Evolutionary conservation across 92 coral and sea anemone genomes (phyloP).

Genomic region (Porites divaricata): DNA sequence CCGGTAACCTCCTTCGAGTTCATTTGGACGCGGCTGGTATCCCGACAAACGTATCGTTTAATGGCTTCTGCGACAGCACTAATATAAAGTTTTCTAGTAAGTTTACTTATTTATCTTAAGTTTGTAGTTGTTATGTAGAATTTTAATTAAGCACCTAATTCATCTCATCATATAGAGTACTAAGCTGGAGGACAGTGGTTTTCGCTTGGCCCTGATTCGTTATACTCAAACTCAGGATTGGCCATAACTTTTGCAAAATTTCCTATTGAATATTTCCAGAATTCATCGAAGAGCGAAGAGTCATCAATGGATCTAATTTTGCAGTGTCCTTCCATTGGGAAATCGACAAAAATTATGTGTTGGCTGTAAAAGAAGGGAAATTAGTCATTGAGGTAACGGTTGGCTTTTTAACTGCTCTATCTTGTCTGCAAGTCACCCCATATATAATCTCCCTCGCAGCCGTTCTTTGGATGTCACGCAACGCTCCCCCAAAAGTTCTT

Average conservation of each 20-base stretch:
- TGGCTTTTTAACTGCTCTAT: background rate
- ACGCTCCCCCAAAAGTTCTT: too few relatives aligned
- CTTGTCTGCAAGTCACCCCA: too few relatives aligned
- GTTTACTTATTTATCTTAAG: background rate
- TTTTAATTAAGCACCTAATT: too few relatives aligned
- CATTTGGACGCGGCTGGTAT: constrained; percentile 1
- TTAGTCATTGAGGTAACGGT: background rate
- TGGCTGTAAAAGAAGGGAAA: constrained; percentile 8
- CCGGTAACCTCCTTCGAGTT: constrained; percentile 24
- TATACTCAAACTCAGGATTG: background rate
- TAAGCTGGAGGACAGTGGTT: background rate
- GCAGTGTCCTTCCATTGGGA: constrained; percentile 16
- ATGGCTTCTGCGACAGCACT: constrained; percentile 15
- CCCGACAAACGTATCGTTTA: background rate
- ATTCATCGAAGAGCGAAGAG: constrained; percentile 21
- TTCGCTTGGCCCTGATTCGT: background rate
- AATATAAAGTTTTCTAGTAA: constrained; percentile 17
- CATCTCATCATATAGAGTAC: too few relatives aligned
- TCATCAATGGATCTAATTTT: background rate
- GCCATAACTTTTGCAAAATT: background rate
- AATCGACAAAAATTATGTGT: background rate
- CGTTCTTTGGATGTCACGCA: too few relatives aligned
- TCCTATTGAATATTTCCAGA: background rate
- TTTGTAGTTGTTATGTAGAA: background rate
- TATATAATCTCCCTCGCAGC: too few relatives aligned